phyloP scores from a whole-genome alignment of 1,140 invertebrate species.

The Scaptomyza hsui region DNA sequence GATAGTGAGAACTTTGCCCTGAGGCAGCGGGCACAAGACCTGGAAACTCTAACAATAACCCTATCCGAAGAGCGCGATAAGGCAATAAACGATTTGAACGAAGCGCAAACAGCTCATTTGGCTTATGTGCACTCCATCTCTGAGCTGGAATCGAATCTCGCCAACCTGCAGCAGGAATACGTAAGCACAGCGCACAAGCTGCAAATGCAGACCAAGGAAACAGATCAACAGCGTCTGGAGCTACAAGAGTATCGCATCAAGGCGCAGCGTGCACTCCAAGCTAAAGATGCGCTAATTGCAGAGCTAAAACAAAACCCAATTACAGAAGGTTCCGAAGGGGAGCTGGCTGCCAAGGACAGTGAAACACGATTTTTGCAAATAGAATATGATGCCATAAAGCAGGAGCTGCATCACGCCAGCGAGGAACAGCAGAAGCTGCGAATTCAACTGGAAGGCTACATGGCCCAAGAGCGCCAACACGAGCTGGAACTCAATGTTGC shows the following conservation, averaged over 20 bases:
- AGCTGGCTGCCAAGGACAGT: constrained; percentile 44
- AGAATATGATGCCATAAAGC: constrained; percentile 62
- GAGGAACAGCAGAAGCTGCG: constrained; percentile 58
- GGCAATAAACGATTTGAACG: constrained; percentile 61
- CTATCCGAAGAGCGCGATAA: constrained; percentile 84
- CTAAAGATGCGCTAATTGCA: constrained; percentile 90
- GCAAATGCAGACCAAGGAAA: constrained; percentile 86
- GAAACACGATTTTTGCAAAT: constrained; percentile 69
- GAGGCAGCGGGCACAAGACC: constrained; percentile 54
- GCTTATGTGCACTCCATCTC: constrained; percentile 80
- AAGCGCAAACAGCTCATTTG: constrained; percentile 56
- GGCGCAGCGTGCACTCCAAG: constrained; percentile 90
- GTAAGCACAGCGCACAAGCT: constrained; percentile 84
- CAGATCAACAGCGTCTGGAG: constrained; percentile 86
- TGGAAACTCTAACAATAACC: constrained; percentile 74
- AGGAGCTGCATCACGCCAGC: constrained; percentile 59
- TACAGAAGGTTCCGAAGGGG: neutral
- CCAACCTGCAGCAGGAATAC: constrained; percentile 84
- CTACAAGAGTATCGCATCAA: constrained; percentile 89
- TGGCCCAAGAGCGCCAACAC: constrained; percentile 45
- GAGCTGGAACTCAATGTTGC: constrained; percentile 46
- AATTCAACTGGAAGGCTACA: constrained; percentile 61
- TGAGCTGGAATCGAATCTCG: constrained; percentile 82
- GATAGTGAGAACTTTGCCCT: constrained; percentile 53
- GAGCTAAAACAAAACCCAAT: constrained; percentile 85